Conservation (phyloP, 2,888 invertebrate genomes). For the Nomada hirtipes region DNA sequence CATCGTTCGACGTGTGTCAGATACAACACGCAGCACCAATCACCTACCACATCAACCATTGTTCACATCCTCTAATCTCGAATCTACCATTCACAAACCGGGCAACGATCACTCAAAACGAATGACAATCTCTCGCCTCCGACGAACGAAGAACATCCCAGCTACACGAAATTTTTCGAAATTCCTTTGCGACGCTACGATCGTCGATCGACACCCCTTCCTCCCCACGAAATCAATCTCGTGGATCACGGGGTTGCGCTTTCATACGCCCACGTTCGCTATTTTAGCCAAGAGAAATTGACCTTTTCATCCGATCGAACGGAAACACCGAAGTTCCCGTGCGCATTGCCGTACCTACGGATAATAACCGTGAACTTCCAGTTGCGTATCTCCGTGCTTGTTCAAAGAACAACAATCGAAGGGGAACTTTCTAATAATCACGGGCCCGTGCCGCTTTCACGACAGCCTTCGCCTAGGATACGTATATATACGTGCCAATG, state of each 20-base stretch:
- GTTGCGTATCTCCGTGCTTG: slow-evolving; percentile 33
- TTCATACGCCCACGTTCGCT: slow-evolving; percentile 31
- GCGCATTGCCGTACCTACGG: slow-evolving; percentile 11
- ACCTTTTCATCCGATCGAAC: slow-evolving; percentile 38
- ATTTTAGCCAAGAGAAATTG: slow-evolving; percentile 38
- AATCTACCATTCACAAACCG: background rate
- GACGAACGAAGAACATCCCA: background rate
- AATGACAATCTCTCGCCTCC: background rate
- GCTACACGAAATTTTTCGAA: background rate
- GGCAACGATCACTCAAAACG: background rate
- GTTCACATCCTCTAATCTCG: too few relatives aligned
- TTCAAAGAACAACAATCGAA: slow-evolving; percentile 58
- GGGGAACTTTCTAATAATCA: slow-evolving; percentile 59
- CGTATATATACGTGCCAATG: slow-evolving; percentile 39
- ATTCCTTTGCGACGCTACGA: background rate
- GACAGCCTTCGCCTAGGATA: slow-evolving; percentile 2
- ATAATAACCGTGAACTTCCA: slow-evolving; percentile 57
- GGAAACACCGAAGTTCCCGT: slow-evolving; percentile 37
- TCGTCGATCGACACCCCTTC: slow-evolving; percentile 5
- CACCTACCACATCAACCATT: too few relatives aligned
- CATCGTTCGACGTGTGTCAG: too few relatives aligned
- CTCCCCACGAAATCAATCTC: slow-evolving; percentile 32
- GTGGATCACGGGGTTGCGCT: slow-evolving; percentile 5
- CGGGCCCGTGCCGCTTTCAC: slow-evolving; percentile 49
- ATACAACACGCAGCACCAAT: too few relatives aligned